phyloP scores from a whole-genome alignment of 2,888 invertebrate species.

The Philopedon plagiatum region DNA sequence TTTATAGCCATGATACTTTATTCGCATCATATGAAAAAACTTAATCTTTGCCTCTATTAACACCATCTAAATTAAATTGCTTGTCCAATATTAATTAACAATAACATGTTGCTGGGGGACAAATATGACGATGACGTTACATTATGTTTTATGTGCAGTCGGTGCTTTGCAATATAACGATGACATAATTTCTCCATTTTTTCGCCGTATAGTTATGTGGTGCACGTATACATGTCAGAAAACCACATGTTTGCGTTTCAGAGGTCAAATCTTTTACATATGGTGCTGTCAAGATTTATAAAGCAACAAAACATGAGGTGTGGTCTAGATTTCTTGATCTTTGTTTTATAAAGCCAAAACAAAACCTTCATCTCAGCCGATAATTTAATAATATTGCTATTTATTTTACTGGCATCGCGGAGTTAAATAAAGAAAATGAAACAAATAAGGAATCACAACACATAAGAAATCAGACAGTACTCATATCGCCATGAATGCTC shows the following conservation, averaged over 20 bases:
- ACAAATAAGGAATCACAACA: too few species aligned
- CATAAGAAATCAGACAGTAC: too few species aligned
- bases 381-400: too few species aligned
- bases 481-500: too few species aligned
- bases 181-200: constrained; percentile 55
- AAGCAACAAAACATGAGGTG: neutral
- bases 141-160: constrained; percentile 36
- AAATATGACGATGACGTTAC: constrained; percentile 53
- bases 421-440: too few species aligned
- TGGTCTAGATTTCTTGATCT: constrained; percentile 12
- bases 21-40: constrained; percentile 45
- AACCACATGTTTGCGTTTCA: constrained; percentile 30
- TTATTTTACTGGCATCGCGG: too few species aligned
- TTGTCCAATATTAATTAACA: constrained; percentile 35
- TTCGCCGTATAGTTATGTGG: constrained; percentile 49
- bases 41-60: constrained; percentile 27
- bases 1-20: constrained; percentile 15
- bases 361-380: neutral
- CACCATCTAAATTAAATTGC: constrained; percentile 46
- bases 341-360: neutral
- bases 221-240: constrained; percentile 26
- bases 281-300: constrained; percentile 19
- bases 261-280: constrained; percentile 33
- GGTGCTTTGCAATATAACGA: constrained; percentile 49
- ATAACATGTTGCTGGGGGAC: constrained; percentile 46